Evolutionary conservation across 2,797 vertebrate genomes (phyloP), one percentile per base, ranked within the genome.

Genomic region (Syngnathus acus): DNA sequence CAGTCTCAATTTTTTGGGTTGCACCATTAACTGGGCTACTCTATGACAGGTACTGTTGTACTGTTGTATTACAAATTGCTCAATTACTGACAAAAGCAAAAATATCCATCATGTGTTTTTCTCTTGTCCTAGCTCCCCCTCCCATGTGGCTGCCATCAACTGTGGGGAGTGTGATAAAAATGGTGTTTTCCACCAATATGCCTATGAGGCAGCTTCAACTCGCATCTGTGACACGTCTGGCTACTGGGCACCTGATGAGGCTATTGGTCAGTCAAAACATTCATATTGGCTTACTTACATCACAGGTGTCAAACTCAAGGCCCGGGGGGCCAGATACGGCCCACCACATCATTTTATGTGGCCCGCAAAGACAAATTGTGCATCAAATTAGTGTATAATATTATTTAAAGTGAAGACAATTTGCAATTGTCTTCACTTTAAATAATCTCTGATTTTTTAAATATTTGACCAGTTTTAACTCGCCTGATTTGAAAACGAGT

Each of bases 241-340:
- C 53, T 98, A 98, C 87, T 99, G 97, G 97, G 96, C 95, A 8
- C 97, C 97, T 0, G 95, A 98, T 66, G 97, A 98, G 77, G 96
- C 96, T 66, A 90, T 95, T 57, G 97, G 97, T 99, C 84, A 91
- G 89, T 86, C 26, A 37, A 42, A 71, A 37, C 38, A 37, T 42
- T 17, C 32, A 32, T 32, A 32, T 32, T 26, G 26, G 26, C 26
- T 26, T 26, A 26, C 26, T 26, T 32, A 32, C 32, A 32, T 32
- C 32, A 32, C 32, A 32, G 32, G 32, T 32, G 32, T 32, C 32
- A 32, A 9, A 42, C 7, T 42, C 9, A 42, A 9, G 8, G 8
- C 9, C 9, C 40, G 10, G 17, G 17, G 32, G 32, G 32, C 32
- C 32, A 3, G 32, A 32, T 32, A 32, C 32, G 32, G 32, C 32